Conservation (phyloP, 2,113 vertebrate genomes). For the Natator depressus region DNA sequence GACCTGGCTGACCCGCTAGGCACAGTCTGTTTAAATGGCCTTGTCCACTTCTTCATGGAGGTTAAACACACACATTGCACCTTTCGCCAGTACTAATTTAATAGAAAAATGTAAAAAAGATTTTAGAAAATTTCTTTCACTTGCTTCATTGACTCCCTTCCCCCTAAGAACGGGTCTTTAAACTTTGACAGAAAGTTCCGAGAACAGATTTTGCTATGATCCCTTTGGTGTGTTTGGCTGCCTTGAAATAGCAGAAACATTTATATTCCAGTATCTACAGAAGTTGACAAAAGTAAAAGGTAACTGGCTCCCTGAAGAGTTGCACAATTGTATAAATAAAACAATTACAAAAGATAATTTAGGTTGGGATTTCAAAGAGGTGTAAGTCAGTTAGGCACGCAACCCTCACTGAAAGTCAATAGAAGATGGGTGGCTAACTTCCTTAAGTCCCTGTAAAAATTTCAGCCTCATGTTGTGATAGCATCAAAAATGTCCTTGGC, state of each 20-base stretch:
- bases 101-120: background rate
- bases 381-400: background rate
- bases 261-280: background rate
- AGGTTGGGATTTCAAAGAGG: background rate
- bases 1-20: background rate
- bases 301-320: background rate
- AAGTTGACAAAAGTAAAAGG: fast-evolving
- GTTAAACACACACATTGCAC: background rate
- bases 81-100: background rate
- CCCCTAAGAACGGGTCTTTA: background rate
- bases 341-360: background rate
- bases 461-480: background rate
- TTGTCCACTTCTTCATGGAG: background rate
- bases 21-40: background rate
- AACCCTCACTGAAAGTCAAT: background rate
- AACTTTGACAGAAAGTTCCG: background rate
- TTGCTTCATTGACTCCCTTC: too few relatives aligned
- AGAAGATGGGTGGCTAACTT: background rate
- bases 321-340: background rate
- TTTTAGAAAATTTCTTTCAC: background rate
- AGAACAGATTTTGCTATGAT: background rate
- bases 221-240: background rate
- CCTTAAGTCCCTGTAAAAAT: fast-evolving
- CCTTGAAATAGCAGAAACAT: background rate
- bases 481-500: background rate